Conservation (phyloP, 2,113 vertebrate genomes). For the Thunnus thynnus region DNA sequence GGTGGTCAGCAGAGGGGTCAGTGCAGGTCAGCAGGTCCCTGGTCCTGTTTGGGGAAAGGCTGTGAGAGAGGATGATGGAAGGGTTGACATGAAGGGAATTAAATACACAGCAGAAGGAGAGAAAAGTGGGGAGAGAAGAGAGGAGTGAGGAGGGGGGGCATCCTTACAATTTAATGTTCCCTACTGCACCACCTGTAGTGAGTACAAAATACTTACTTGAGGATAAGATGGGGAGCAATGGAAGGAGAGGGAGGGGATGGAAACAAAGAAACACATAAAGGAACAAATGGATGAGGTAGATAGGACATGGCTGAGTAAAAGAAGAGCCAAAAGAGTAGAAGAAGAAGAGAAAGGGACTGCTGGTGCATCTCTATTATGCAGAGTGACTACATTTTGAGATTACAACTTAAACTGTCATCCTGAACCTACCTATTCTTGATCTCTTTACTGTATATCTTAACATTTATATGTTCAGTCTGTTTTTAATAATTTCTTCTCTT, state of each 20-base stretch:
- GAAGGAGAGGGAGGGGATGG: neutral
- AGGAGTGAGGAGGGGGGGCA: neutral
- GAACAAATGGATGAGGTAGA: slow-evolving; percentile 4
- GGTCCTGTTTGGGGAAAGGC: slow-evolving; percentile 46
- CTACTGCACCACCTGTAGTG: slow-evolving; percentile 53
- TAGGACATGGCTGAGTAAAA: neutral
- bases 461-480: neutral
- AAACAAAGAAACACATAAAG: slow-evolving; percentile 14
- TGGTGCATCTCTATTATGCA: neutral
- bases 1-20: slow-evolving; percentile 72
- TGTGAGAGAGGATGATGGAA: slow-evolving; percentile 56
- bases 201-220: slow-evolving; percentile 52
- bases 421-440: neutral
- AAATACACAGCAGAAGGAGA: slow-evolving; percentile 14
- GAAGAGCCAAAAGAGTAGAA: neutral
- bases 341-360: slow-evolving; percentile 18
- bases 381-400: slow-evolving; percentile 8
- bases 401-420: slow-evolving; percentile 23
- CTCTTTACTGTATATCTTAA: no score
- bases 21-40: slow-evolving; percentile 61
- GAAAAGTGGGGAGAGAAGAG: neutral
- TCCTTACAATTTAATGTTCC: slow-evolving; percentile 18
- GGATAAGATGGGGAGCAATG: slow-evolving; percentile 1
- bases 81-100: slow-evolving; percentile 31
- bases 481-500: neutral